Evolutionary conservation across 2,888 invertebrate genomes (phyloP), one percentile per base, ranked within the genome.

Genomic region (Pilophorus perplexus): DNA sequence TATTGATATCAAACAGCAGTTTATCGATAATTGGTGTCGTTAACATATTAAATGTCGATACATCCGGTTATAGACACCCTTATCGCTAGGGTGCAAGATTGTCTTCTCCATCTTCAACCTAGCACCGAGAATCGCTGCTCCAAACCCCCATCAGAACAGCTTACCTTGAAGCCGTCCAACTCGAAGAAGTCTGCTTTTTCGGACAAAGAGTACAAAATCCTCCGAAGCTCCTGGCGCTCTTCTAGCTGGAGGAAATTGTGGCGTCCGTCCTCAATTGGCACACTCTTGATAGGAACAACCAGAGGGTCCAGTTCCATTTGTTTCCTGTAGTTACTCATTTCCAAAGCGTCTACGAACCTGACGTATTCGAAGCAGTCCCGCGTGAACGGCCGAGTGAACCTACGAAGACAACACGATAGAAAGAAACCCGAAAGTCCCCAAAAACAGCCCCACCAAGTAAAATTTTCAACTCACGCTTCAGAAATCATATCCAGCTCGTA

Each of bases 211-310:
- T 62, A 46, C 48, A 62, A 22, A 33, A 62, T 46, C 12, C 37
- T 50, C 18, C 22, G 48, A 12, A 62, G 50, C 20, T 46, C 62
- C n/a, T 48, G 62, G 5, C 62, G 23, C 14, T 62, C 62, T 37
- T 62, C 50, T 8, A 48, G 33, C 33, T 48, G 50, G 10, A 62
- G 48, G 37, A 62, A 62, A 28, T 62, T 62, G 48, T 62, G 62
- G 14, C 46, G 33, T 8, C 48, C 62, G 22, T 62, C 62, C 5
- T 33, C 28, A 12, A 62, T 62, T 8, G 48, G 48, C 0, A 62
- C n/a, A 14, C 62, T 46, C 16, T 28, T 27, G 14, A 62, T 37
- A 2, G 62, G 62, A 28, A 62, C 33, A 22, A 48, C 50, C 3
- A 62, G 62, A 6, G 62, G 62, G 2, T 62, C 48, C 1, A 20